Conservation (phyloP, 2,888 invertebrate genomes). For the Torymus texanus region DNA sequence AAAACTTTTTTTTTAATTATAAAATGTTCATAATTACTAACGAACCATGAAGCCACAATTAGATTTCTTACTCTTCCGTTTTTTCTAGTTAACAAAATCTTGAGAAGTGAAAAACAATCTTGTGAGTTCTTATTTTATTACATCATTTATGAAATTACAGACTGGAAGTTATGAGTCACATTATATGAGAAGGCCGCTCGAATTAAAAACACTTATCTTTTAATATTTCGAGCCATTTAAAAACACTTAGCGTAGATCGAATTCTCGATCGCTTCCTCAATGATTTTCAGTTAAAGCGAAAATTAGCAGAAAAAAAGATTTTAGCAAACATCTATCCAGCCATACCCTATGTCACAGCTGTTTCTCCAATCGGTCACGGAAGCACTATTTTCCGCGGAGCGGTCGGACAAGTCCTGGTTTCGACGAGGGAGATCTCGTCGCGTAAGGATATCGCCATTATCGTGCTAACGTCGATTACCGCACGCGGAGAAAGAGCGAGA, state of each 20-base stretch:
- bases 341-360: conserved; percentile 1
- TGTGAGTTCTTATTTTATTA: too few species aligned
- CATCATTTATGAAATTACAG: too few species aligned
- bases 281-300: neutral
- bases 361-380: conserved; percentile 21
- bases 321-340: neutral
- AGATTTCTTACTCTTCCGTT: too few species aligned
- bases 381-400: conserved; percentile 15
- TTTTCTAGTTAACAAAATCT: too few species aligned
- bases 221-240: conserved; percentile 2
- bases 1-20: too few species aligned
- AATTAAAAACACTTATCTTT: neutral
- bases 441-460: conserved; percentile 62
- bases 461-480: conserved; percentile 63
- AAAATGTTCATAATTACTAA: too few species aligned
- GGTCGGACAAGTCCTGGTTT: neutral
- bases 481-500: conserved; percentile 23
- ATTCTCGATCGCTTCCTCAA: conserved; percentile 1
- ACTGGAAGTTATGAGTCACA: too few species aligned
- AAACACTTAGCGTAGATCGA: neutral
- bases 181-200: too few species aligned
- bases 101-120: too few species aligned
- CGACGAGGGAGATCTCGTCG: conserved; percentile 58
- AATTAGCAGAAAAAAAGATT: conserved; percentile 4
- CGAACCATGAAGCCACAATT: too few species aligned